A percentile compares a stretch with the other conserved stretches of the same genome.
Evolutionary conservation across 2,888 invertebrate genomes (phyloP).

Genomic region (Megaustenia siamemsis): DNA sequence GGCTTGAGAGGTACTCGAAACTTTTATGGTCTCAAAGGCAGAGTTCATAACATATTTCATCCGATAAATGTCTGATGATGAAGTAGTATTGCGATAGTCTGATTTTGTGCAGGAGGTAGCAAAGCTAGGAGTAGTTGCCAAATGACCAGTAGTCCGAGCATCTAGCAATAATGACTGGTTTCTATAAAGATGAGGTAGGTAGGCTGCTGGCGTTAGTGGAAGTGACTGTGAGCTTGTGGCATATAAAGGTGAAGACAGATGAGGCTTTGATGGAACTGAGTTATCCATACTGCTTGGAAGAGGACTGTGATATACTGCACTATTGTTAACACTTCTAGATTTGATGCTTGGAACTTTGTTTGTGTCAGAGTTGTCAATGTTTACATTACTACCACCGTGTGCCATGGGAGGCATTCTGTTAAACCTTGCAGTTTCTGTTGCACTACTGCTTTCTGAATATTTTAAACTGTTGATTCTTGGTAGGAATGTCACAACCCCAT

Average conservation of each 20-base stretch:
- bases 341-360: not conserved
- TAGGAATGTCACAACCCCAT: not conserved
- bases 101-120: not conserved
- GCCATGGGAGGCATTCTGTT: not conserved
- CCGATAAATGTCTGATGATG: conserved; percentile 1
- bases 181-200: too few species aligned
- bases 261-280: too few species aligned
- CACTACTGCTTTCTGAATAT: not conserved
- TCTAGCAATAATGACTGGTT: not conserved
- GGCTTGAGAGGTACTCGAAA: too few species aligned
- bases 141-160: not conserved
- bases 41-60: not conserved
- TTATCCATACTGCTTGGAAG: not conserved
- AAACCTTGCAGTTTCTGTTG: not conserved
- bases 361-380: not conserved
- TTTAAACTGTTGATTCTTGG: not conserved
- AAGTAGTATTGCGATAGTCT: not conserved
- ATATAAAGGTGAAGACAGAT: not conserved
- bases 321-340: not conserved
- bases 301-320: not conserved
- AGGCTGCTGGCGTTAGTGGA: not conserved
- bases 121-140: not conserved
- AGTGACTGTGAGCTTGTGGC: not conserved
- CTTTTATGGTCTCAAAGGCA: conserved; percentile 10
- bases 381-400: too few species aligned